Evolutionary conservation across 2,113 vertebrate genomes (phyloP), one percentile per base, ranked within the genome.

Genomic region (Mustela lutreola): DNA sequence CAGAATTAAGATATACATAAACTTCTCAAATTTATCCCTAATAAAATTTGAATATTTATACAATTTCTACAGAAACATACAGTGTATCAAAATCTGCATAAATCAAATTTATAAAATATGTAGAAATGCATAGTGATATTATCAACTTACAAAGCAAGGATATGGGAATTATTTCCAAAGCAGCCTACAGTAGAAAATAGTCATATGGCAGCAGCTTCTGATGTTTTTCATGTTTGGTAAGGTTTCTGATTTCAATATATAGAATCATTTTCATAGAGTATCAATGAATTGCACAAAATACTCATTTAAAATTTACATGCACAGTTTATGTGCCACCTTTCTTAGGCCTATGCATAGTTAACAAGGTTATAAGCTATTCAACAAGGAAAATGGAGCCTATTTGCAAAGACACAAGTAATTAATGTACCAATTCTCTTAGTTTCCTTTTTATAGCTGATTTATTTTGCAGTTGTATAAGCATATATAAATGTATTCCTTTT

Each of bases 21-120:
- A 97, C 94, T 97, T 98, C 98, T 98, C 97, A 97, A 94, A 98
- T 98, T 98, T 98, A 96, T 82, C 97, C 98, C 98, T 99, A 98
- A 98, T 99, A 99, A 99, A 99, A 97, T 97, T 87, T 98, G 36
- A 98, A 97, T 97, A 99, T 99, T 99, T 99, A 98, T 99, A 99
- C 99, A 99, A 98, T 99, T 99, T 99, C 98, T 99, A 99, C 99
- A 99, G 99, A 99, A 99, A 99, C 99, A 98, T 99, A 99, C 99
- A 99, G 99, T 99, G 98, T 99, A 99, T 99, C 98, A 99, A 99
- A 99, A 99, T 99, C 98, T 99, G 98, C 99, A 99, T 99, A 99
- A 99, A 99, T 99, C 99, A 99, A 99, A 99, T 98, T 98, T 99
- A 99, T 98, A 99, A 99, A 99, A 99, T 99, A 98, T 99, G 98